Base-by-base conservation (phyloP, 2,888 invertebrate species). In the Sinohyriopsis cumingii region DNA sequence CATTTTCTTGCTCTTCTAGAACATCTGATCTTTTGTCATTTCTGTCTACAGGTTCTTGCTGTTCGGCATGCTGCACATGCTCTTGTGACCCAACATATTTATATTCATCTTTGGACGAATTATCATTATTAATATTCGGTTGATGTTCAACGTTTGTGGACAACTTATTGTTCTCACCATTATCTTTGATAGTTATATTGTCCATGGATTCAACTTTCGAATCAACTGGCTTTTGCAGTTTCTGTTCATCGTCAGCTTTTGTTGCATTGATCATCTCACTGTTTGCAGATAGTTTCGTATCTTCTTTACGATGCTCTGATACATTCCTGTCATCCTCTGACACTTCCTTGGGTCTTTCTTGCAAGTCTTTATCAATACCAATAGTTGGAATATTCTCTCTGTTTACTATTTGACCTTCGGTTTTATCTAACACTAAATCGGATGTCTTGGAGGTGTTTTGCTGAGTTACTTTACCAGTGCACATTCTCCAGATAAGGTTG, bases 401-500 rank as follows among this genome's bases (percentile, higher is more conserved):
- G 55, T 62, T 6, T 12, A 25, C 45, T 18, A 7, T 25, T 62
- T 62, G 19, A 20, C n/a, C n/a, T 45, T 45, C 59, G 22, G 18
- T n/a, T 53, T 33, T 22, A 45, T 59, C 53, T 66, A n/a, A 7
- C 6, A 18, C 53, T 59, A 6, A 33, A 55, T 59, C 55, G 9
- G 7, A 45, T 22, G 57, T 28, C 57, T 28, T 25, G 19, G 20
- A 33, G 3, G 28, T 65, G 33, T 24, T 56, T 24, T 18, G 25
- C 4, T 45, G 45, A 54, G 59, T 45, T 45, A 45, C 45, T 45
- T 45, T 45, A 45, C 25, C 53, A 56, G 33, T 53, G 55, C 71
- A 71, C 5, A 15, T 33, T 24, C 22, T 53, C 75, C 75, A 76
- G 45, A 71, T 57, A 22, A 76, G 24, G 57, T 28, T 56, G 57